Evolutionary conservation across 2,113 vertebrate genomes (phyloP).

Genomic region (Ranitomeya variabilis): DNA sequence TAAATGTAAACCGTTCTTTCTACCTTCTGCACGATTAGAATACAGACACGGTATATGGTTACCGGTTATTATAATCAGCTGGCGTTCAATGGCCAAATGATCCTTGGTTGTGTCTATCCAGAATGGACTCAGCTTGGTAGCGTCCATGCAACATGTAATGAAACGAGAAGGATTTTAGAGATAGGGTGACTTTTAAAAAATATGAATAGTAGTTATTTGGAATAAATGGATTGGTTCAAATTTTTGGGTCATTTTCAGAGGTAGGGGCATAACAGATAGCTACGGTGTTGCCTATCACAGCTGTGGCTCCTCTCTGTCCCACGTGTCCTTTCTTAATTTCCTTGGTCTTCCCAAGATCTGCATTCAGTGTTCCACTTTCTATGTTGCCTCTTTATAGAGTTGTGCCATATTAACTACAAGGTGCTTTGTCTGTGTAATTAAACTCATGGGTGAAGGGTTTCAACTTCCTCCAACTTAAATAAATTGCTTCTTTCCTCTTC

Average conservation of each 20-base stretch:
- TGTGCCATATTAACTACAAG: neutral
- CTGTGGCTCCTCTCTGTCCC: too few relatives aligned
- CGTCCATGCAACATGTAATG: neutral
- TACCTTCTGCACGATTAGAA: constrained; percentile 11
- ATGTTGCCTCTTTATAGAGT: neutral
- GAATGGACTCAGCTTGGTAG: neutral
- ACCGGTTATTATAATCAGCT: neutral
- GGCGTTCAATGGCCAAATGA: neutral
- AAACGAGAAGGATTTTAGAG: neutral
- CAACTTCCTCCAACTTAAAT: neutral
- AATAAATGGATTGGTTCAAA: neutral
- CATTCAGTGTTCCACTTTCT: neutral
- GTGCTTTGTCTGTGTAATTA: neutral
- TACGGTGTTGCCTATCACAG: too few relatives aligned
- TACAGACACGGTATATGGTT: neutral
- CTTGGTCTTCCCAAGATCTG: too few relatives aligned
- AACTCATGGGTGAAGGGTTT: neutral
- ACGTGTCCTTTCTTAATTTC: too few relatives aligned
- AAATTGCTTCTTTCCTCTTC: too few relatives aligned
- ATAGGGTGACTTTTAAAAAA: too few relatives aligned
- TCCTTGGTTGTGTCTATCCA: neutral
- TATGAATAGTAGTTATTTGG: neutral
- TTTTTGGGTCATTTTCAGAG: neutral
- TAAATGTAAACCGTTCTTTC: constrained; percentile 23
- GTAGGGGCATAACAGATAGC: neutral